phyloP scores from a whole-genome alignment of 2,797 vertebrate species.

The Bovichtus variegatus region DNA sequence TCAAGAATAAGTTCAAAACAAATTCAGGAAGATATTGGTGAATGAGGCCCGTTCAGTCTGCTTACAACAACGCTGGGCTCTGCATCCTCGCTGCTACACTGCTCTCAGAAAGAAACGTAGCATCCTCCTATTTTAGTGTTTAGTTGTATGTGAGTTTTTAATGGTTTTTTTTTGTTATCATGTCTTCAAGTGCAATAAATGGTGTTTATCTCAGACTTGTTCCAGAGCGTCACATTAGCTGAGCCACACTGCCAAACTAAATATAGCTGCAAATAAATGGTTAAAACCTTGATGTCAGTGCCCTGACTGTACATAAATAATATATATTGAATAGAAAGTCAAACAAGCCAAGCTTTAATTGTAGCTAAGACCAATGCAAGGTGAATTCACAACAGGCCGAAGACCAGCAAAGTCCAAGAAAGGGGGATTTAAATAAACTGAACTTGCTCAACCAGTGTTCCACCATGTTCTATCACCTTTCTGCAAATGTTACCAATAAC shows the following conservation, averaged over 20 bases:
- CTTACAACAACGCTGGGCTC: background rate
- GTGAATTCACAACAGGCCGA: no score
- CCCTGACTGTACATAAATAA: no score
- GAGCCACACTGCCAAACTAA: background rate
- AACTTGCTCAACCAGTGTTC: background rate
- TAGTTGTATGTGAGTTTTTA: background rate
- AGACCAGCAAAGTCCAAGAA: background rate
- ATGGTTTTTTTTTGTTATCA: background rate
- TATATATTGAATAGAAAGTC: no score
- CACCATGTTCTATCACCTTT: background rate
- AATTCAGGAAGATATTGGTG: no score
- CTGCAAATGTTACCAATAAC: background rate
- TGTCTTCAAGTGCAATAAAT: background rate
- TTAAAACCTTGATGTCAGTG: no score
- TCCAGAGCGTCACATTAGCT: background rate
- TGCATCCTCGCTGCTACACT: background rate
- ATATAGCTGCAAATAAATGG: background rate
- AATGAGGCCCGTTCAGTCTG: background rate
- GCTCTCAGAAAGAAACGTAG: background rate
- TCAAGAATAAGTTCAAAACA: no score
- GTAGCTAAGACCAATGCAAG: background rate
- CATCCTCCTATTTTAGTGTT: background rate
- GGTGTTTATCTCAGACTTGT: background rate
- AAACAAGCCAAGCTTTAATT: background rate
- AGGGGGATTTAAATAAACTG: background rate